A percentile compares a stretch with the other conserved stretches of the same genome.
These are phyloP conservation scores for Venustaconcha ellipsiformis DNA, from an alignment of 1,140 invertebrate genomes.

Conservation along the genomic window DNA sequence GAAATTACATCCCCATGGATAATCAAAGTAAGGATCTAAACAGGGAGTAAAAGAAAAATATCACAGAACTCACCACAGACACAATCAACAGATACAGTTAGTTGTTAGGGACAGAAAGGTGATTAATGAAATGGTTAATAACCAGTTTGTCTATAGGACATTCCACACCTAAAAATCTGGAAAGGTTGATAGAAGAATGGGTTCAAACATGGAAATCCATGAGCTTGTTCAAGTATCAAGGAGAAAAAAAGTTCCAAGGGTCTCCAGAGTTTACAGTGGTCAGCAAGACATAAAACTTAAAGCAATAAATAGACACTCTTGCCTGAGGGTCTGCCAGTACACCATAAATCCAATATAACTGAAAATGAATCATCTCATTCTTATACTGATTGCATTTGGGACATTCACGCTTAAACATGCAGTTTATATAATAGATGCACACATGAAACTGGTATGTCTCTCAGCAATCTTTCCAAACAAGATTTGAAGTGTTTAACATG, in stretches of 20 bases:
- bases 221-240: neutral
- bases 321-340: too few relatives aligned
- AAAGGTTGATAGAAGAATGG: neutral
- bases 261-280: neutral
- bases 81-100: conserved; percentile 9
- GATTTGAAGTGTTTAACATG: too few relatives aligned
- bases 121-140: neutral
- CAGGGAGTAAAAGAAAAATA: conserved; percentile 10
- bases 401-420: too few relatives aligned
- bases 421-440: too few relatives aligned
- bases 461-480: too few relatives aligned
- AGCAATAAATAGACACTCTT: too few relatives aligned
- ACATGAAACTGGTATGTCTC: too few relatives aligned
- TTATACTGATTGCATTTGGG: too few relatives aligned
- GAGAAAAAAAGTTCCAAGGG: neutral
- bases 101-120: conserved; percentile 1
- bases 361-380: too few relatives aligned
- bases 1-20: too few relatives aligned
- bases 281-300: too few relatives aligned
- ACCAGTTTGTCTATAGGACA: neutral
- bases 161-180: neutral
- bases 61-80: conserved; percentile 1
- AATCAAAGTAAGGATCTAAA: neutral
- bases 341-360: too few relatives aligned
- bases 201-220: neutral